These are phyloP conservation scores for Malacosoma neustria DNA, from an alignment of 2,888 invertebrate genomes.

Conservation along the genomic window DNA sequence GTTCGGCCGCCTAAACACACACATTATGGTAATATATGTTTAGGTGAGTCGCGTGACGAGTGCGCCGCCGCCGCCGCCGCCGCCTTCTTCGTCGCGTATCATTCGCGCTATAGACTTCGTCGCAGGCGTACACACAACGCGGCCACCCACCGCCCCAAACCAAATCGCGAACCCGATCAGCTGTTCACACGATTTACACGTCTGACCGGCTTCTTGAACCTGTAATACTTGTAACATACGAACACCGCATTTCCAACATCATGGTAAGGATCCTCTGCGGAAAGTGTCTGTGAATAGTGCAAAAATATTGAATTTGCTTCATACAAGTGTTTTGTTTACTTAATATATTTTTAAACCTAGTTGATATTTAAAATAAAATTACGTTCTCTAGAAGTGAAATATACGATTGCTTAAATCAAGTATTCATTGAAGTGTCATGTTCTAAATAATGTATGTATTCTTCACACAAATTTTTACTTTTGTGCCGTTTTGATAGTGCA, in stretches of 20 bases:
- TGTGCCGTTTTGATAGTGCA: too few relatives aligned
- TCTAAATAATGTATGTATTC: too few relatives aligned
- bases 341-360: too few relatives aligned
- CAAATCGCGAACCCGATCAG: slow-evolving; percentile 49
- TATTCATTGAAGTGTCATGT: too few relatives aligned
- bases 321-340: slow-evolving; percentile 28
- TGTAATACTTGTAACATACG: slow-evolving; percentile 34
- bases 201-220: slow-evolving; percentile 26
- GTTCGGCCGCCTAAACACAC: slow-evolving; percentile 6
- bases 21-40: slow-evolving; percentile 30
- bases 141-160: slow-evolving; percentile 28
- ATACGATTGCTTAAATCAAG: too few relatives aligned
- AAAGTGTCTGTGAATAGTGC: slow-evolving; percentile 47
- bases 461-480: too few relatives aligned
- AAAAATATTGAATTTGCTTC: slow-evolving; percentile 31
- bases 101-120: slow-evolving; percentile 61
- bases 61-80: slow-evolving; percentile 60
- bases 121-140: slow-evolving; percentile 43
- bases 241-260: slow-evolving; percentile 33
- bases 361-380: too few relatives aligned
- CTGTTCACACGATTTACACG: slow-evolving; percentile 38
- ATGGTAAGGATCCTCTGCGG: slow-evolving; percentile 60
- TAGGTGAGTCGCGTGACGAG: slow-evolving; percentile 53
- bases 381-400: too few relatives aligned
- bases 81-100: slow-evolving; percentile 46